A percentile compares a stretch with the other conserved stretches of the same genome.
Evolutionary conservation across 1,140 invertebrate genomes (phyloP).

Genomic region (Cotesia typhae): DNA sequence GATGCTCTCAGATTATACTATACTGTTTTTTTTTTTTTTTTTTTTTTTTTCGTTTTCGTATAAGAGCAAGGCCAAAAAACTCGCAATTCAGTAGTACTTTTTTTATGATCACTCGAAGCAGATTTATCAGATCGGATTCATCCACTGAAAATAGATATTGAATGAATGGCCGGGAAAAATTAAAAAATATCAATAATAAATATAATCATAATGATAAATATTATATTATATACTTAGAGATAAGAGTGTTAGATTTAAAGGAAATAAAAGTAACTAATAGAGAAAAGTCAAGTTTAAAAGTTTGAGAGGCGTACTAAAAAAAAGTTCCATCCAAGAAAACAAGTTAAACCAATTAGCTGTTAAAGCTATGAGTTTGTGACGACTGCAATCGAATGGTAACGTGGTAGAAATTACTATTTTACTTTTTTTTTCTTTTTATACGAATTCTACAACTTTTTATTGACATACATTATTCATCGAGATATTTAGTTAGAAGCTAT

Average conservation of each 20-base stretch:
- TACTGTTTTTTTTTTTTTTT: slow-evolving; percentile 2
- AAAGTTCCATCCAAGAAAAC: slow-evolving; percentile 25
- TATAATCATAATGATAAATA: not conserved
- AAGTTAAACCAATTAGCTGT: slow-evolving; percentile 35
- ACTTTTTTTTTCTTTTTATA: slow-evolving; percentile 18
- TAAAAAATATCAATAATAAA: not conserved
- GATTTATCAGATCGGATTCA: slow-evolving; percentile 45
- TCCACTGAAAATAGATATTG: slow-evolving; percentile 47
- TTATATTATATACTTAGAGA: not conserved
- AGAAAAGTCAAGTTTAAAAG: slow-evolving; percentile 10
- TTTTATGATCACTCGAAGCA: slow-evolving; percentile 34
- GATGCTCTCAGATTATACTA: slow-evolving; percentile 30
- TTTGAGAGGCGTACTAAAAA: slow-evolving; percentile 35
- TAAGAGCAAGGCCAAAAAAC: slow-evolving; percentile 30
- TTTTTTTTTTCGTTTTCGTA: slow-evolving; percentile 4
- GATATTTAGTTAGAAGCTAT: slow-evolving; percentile 11
- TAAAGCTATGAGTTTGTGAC: slow-evolving; percentile 23
- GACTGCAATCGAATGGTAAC: slow-evolving; percentile 24
- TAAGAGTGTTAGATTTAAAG: slow-evolving; percentile 1
- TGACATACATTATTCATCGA: slow-evolving; percentile 2
- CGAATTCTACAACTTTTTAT: not conserved
- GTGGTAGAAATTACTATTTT: not conserved
- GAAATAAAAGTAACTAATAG: slow-evolving; percentile 9
- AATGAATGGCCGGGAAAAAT: slow-evolving; percentile 40
- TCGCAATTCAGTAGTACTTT: slow-evolving; percentile 34